Evolutionary conservation across 2,888 invertebrate species (phyloP), one percentile per base, ranked within the genome.

Genomic region (Epinotia demarniana): DNA sequence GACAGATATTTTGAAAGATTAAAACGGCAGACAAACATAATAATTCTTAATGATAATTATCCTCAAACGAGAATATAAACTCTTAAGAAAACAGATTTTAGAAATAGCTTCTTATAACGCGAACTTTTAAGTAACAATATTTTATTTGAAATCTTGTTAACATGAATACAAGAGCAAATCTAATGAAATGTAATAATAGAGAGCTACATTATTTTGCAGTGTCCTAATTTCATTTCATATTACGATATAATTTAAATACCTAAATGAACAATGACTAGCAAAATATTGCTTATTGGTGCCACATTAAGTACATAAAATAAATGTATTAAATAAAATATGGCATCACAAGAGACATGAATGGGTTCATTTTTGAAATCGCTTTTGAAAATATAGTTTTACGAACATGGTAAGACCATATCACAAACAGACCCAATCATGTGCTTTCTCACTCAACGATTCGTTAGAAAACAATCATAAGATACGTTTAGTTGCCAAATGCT

Each of bases 281-380:
- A 82, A 84, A 83, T 84, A 84, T 82, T 79, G 78, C 77, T 74
- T 83, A 74, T 81, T 57, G 60, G 46, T 9, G 43, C 76, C 77
- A 76, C 77, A 76, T 78, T 80, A 81, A 81, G 78, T 83, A 82
- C 77, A 72, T 80, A 55, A 49, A 69, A 62, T 67, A 71, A 33
- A 61, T 60, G 27, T 68, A 16, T 57, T 68, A 39, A 68, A 39
- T 64, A 53, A 8, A 53, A n/a, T 61, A 58, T 68, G 57, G 43
- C 57, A 57, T 33, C 57, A 58, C 43, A 43, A 4, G 18, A 67
- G 11, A 39, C 8, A 23, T 46, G 64, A 58, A 58, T 19, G 57
- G 16, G 39, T 43, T 39, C 18, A 43, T 57, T 43, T 58, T 39
- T 23, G 33, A 43, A 16, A 55, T 33, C 18, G n/a, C n/a, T 33